These are phyloP conservation scores for Embidobia sp. DNA, from an alignment of 2,888 invertebrate species.

Conservation along the genomic window DNA sequence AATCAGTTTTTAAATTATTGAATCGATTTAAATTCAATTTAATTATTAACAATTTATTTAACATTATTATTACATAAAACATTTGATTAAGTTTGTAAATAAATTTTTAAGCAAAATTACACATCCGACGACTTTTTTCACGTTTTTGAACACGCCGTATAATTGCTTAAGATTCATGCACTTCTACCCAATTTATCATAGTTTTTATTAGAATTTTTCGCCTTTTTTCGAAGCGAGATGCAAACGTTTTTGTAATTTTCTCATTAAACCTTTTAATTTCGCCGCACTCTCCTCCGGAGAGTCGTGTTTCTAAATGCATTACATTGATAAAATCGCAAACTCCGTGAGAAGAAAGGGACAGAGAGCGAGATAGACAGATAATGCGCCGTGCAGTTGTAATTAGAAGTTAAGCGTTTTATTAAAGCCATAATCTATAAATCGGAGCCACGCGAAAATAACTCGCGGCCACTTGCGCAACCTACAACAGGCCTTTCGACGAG, in stretches of 20 bases:
- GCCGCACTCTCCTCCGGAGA: constrained; percentile 7
- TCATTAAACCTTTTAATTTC: constrained; percentile 32
- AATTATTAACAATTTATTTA: no score
- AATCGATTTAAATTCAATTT: no score
- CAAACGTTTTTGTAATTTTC: constrained; percentile 26
- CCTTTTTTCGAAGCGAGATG: constrained; percentile 1
- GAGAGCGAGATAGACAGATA: constrained; percentile 49
- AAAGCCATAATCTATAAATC: constrained; percentile 64
- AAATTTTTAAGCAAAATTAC: no score
- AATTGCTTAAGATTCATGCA: neutral
- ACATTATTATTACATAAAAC: no score
- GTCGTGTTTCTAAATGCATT: constrained; percentile 57
- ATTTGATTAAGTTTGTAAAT: no score
- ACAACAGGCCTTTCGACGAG: constrained; percentile 17
- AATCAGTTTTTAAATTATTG: no score
- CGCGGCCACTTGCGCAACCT: constrained; percentile 50
- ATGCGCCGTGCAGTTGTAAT: constrained; percentile 56
- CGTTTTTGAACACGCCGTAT: no score
- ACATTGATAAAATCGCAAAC: constrained; percentile 49
- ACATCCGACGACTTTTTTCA: no score
- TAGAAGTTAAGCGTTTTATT: constrained; percentile 63
- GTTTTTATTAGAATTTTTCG: neutral
- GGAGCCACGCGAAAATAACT: constrained; percentile 60
- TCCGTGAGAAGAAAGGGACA: constrained; percentile 51
- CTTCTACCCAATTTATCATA: neutral